Evolutionary conservation across 2,797 vertebrate species (phyloP).

Genomic region (Anguilla marmorata): DNA sequence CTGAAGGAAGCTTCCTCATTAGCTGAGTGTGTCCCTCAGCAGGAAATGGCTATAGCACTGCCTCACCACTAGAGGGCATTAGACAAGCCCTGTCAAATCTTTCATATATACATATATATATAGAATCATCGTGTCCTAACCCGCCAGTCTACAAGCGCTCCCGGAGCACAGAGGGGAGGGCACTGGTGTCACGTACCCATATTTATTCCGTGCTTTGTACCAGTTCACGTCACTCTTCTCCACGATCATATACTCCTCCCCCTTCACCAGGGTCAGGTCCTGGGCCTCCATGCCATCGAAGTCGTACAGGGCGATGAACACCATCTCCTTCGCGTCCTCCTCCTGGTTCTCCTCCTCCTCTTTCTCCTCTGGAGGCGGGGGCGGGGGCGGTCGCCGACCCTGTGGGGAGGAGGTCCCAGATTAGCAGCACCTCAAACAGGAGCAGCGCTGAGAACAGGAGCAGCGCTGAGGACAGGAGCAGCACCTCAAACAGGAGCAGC

Average conservation of each 20-base stretch:
- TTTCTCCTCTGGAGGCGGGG: slow-evolving; percentile 30
- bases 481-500: neutral
- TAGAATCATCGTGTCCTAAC: no score
- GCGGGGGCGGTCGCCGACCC: slow-evolving; percentile 43
- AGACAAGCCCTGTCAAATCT: neutral
- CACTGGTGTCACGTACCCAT: slow-evolving; percentile 68
- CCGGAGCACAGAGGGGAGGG: neutral
- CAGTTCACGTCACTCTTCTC: slow-evolving; percentile 85
- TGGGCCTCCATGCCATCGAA: slow-evolving; percentile 82
- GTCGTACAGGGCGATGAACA: slow-evolving; percentile 86
- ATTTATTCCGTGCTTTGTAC: slow-evolving; percentile 84
- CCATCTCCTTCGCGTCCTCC: slow-evolving; percentile 53
- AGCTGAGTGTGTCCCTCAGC: neutral
- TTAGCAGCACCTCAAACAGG: neutral
- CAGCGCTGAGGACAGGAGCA: no score
- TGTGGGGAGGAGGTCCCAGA: slow-evolving; percentile 16
- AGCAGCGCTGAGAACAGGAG: neutral
- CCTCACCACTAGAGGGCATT: neutral
- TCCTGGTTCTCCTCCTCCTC: slow-evolving; percentile 14
- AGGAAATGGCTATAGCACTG: neutral
- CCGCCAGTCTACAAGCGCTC: neutral
- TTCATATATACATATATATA: neutral
- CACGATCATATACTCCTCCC: slow-evolving; percentile 82
- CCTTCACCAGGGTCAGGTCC: slow-evolving; percentile 80
- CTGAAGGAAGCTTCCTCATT: neutral